Conservation (phyloP, 2,797 vertebrate genomes). For the Sebastes taczanowskii region DNA sequence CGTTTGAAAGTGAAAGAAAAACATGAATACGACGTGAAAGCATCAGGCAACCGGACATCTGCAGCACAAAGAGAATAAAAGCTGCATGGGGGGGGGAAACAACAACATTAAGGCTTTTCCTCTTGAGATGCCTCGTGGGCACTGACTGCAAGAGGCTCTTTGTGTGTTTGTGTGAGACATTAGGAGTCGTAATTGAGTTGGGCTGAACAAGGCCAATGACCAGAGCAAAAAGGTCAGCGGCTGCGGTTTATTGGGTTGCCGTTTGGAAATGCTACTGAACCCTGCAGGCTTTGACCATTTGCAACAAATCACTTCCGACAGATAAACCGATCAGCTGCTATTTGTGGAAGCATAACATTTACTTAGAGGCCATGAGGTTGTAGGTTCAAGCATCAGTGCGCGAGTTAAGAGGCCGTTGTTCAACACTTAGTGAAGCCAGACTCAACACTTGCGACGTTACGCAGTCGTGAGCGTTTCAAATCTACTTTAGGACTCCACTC, state of each 20-base stretch:
- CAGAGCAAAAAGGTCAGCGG: slow-evolving; percentile 78
- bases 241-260: slow-evolving; percentile 77
- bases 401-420: slow-evolving; percentile 12
- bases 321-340: slow-evolving; percentile 73
- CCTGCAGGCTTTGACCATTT: slow-evolving; percentile 71
- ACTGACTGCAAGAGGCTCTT: slow-evolving; percentile 48
- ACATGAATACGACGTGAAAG: neutral
- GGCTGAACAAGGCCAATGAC: slow-evolving; percentile 70
- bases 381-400: slow-evolving; percentile 40
- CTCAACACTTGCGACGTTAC: neutral
- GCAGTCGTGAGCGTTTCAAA: neutral
- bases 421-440: slow-evolving; percentile 20
- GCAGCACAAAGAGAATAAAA: slow-evolving; percentile 7
- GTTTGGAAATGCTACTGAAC: slow-evolving; percentile 72
- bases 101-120: slow-evolving; percentile 56
- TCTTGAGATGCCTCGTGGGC: slow-evolving; percentile 65
- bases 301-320: slow-evolving; percentile 78
- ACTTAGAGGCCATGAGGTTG: slow-evolving; percentile 64
- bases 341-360: slow-evolving; percentile 77
- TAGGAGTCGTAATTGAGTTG: slow-evolving; percentile 77
- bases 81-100: neutral
- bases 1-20: slow-evolving; percentile 2
- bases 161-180: slow-evolving; percentile 74
- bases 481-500: neutral
- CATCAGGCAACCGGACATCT: neutral